Conservation (phyloP, 1,140 invertebrate genomes). For the Drosophila aff. region DNA sequence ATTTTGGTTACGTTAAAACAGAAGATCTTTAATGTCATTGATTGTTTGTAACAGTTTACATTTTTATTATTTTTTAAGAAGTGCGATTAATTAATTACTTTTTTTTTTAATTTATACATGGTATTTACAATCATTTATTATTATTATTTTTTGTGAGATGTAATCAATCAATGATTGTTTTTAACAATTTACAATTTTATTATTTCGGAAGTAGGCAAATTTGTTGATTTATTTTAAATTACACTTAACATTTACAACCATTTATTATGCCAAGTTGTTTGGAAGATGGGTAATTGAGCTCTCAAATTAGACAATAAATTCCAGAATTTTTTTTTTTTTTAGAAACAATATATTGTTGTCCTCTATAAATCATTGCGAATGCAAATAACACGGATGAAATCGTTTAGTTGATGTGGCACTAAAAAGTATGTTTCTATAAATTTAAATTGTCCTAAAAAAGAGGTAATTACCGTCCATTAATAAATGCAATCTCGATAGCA, state of each 20-base stretch:
- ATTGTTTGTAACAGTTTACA: not conserved
- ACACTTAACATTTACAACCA: not conserved
- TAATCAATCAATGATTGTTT: not conserved
- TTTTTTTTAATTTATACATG: no score
- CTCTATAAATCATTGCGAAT: constrained; percentile 11
- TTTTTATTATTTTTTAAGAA: not conserved
- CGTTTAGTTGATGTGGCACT: constrained; percentile 1
- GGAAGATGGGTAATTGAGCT: not conserved
- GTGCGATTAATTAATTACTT: no score
- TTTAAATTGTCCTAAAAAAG: constrained; percentile 26
- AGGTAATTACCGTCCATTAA: constrained; percentile 41
- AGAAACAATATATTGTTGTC: not conserved
- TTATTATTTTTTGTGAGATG: not conserved
- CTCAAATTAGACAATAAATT: constrained; percentile 13
- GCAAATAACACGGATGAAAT: not conserved
- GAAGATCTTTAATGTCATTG: not conserved
- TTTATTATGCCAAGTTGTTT: not conserved
- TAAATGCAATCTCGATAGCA: constrained; percentile 36
- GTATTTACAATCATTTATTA: not conserved
- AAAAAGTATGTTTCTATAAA: constrained; percentile 28
- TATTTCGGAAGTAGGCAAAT: no score
- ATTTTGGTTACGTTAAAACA: not conserved
- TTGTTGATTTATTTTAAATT: not conserved
- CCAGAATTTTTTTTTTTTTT: not conserved
- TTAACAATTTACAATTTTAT: no score